Evolutionary conservation across 2,797 vertebrate species (phyloP), one percentile per base, ranked within the genome.

Genomic region (Pyrocephalus nanus): DNA sequence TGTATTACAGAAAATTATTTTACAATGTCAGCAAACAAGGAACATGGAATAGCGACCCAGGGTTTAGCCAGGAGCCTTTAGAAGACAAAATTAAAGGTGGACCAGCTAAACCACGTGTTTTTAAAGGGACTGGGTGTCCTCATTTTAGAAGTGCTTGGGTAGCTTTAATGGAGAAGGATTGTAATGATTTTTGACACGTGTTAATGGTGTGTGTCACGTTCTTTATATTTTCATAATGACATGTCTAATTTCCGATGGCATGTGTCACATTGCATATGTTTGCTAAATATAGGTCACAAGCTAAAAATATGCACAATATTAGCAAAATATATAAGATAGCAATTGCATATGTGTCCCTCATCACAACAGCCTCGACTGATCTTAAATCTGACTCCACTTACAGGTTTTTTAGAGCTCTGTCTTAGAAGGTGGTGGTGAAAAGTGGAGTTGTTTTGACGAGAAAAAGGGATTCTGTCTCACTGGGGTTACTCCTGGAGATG

Each of bases 221-320:
- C 84, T 75, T 92, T 62, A 30, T 88, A 66, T 80, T 83, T 51
- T 83, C 90, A n/a, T 50, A 26, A 73, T 7, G 75, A 88, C 86
- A 32, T 4, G 60, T 53, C 84, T 89, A 65, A 96, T 93, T 90
- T 95, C 90, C 50, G 83, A 69, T 78, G 88, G 74, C 93, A 84
- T 88, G 72, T 94, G 88, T 96, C 95, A 95, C 82, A 47, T 71
- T 83, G 90, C 91, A 73, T 95, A 88, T 89, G 92, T 86, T 96
- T 54, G 87, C 70, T 91, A 71, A 79, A 91, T 92, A 78, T 95
- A 84, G 91, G 88, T 92, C 85, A 73, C 13, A 14, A 92, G 75
- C 89, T 96, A 89, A 92, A 95, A 93, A 85, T 75, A 58, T 11
- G 62, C 57, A 51, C 27, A 14, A 88, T 72, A 62, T 78, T 94